phyloP scores from a whole-genome alignment of 2,113 vertebrate species.

The Cnemophilus loriae region DNA sequence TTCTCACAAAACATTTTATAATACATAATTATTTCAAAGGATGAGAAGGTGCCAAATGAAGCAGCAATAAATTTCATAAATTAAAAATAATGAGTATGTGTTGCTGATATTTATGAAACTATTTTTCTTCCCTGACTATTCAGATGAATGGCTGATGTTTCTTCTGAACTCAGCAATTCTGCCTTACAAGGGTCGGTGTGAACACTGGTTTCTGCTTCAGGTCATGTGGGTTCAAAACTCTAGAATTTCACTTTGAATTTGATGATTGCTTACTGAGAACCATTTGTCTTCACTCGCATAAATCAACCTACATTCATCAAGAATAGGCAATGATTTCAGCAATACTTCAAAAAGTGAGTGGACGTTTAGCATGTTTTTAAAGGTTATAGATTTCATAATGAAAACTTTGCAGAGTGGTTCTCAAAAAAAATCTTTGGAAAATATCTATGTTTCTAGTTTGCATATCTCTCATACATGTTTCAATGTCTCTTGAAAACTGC shows the following conservation, averaged over 20 bases:
- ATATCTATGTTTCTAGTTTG: not conserved
- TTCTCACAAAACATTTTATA: not conserved
- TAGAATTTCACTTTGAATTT: constrained; percentile 49
- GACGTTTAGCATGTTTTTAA: not conserved
- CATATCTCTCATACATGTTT: not conserved
- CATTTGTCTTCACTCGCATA: constrained; percentile 21
- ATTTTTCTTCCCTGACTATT: not conserved
- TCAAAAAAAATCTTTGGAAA: not conserved
- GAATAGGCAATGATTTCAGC: not conserved
- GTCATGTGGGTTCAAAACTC: constrained; percentile 43
- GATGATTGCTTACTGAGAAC: constrained; percentile 35
- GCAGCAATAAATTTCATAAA: not conserved
- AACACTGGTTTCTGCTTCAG: constrained; percentile 22
- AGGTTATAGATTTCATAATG: not conserved
- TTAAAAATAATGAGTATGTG: not conserved
- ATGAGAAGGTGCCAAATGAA: not conserved
- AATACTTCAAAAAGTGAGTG: not conserved
- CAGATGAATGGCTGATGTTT: not conserved
- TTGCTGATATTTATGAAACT: not conserved
- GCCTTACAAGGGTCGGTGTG: not conserved
- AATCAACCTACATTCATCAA: constrained; percentile 32
- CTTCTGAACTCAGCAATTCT: not conserved
- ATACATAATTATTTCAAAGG: not conserved
- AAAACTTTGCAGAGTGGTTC: not conserved
- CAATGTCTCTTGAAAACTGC: not conserved